phyloP scores from a whole-genome alignment of 35 echinoderm and acorn worm genomes.

The Lytechinus pictus region DNA sequence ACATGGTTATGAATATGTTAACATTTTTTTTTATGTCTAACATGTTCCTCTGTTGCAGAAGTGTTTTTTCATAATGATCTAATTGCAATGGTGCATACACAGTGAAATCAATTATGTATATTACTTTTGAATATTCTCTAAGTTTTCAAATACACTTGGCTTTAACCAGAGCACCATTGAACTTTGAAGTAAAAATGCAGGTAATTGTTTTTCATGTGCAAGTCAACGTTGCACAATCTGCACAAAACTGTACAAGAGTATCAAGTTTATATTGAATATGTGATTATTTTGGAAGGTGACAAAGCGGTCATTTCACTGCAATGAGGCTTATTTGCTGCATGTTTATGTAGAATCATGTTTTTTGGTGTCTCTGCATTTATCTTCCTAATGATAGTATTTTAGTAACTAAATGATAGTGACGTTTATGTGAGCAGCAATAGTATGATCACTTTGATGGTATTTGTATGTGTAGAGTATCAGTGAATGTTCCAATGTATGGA shows the following conservation, averaged over 20 bases:
- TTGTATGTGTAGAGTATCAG: neutral
- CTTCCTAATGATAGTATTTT: conserved; percentile 8
- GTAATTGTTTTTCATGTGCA: neutral
- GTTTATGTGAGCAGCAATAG: neutral
- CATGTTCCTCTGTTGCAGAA: neutral
- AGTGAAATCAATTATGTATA: neutral
- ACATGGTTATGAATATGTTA: too few relatives aligned
- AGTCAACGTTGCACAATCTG: neutral
- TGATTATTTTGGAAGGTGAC: neutral
- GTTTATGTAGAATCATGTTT: neutral
- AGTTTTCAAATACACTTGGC: neutral
- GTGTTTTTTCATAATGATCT: neutral
- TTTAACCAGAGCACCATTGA: too few relatives aligned
- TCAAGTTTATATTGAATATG: neutral
- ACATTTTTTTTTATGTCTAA: too few relatives aligned
- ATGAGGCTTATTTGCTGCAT: neutral
- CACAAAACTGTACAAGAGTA: neutral
- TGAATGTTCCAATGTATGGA: neutral
- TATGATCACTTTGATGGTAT: neutral
- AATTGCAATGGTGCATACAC: neutral
- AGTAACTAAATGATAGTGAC: neutral
- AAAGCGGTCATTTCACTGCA: neutral
- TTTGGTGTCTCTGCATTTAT: neutral
- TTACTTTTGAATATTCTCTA: neutral
- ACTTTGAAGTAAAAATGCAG: neutral